A percentile compares a stretch with the other conserved stretches of the same genome.
phyloP scores from a whole-genome alignment of 2,888 invertebrate genomes.

The Arctia plantaginis region DNA sequence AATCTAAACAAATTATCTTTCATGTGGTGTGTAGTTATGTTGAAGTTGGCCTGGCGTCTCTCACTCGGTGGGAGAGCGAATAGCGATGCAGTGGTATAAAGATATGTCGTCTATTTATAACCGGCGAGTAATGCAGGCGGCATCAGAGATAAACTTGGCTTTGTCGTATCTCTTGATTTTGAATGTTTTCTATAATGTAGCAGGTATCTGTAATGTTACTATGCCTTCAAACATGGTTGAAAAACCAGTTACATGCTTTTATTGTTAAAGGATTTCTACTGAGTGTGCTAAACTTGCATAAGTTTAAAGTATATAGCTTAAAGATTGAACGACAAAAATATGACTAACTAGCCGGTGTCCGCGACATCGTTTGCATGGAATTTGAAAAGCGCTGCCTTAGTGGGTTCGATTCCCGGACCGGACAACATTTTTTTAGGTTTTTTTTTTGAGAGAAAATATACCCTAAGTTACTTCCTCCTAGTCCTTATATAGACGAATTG shows the following conservation, averaged over 20 bases:
- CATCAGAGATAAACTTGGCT: constrained; percentile 66
- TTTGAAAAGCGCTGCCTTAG: no score
- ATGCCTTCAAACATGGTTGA: not conserved
- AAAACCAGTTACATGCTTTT: not conserved
- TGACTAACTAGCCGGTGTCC: no score
- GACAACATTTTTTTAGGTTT: no score
- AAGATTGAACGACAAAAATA: not conserved
- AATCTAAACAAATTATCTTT: constrained; percentile 69
- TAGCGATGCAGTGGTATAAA: constrained; percentile 72
- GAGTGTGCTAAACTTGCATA: not conserved
- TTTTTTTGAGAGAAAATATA: no score
- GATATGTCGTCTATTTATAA: constrained; percentile 84
- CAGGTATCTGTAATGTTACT: constrained; percentile 18
- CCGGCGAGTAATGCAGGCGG: constrained; percentile 74
- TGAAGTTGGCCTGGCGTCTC: constrained; percentile 70
- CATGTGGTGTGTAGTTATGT: constrained; percentile 57
- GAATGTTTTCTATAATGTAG: constrained; percentile 62
- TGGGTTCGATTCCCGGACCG: no score
- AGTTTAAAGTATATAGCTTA: not conserved
- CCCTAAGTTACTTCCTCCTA: no score
- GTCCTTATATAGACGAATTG: no score
- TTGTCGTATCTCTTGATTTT: constrained; percentile 73
- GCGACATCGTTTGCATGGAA: no score
- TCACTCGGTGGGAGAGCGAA: constrained; percentile 81
- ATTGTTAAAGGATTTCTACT: not conserved